phyloP scores from a whole-genome alignment of 2,888 invertebrate genomes.

The Byasa hedistus region DNA sequence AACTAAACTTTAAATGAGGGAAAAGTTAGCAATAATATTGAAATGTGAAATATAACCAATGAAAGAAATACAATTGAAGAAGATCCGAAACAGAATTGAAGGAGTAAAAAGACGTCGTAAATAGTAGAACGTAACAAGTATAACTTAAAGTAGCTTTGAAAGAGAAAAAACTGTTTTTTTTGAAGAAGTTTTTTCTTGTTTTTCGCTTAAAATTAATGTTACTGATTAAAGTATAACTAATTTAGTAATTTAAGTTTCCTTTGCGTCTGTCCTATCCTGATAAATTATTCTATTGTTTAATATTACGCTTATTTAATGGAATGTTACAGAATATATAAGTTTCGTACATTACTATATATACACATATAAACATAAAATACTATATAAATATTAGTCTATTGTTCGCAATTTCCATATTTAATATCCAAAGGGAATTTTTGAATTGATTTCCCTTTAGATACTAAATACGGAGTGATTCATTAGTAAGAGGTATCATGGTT shows the following conservation, averaged over 20 bases:
- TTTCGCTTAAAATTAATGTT: neutral
- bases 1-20: no score
- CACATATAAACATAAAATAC: neutral
- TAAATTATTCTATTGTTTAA: neutral
- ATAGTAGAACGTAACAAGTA: no score
- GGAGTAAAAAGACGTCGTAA: no score
- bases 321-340: no score
- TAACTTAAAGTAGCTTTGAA: no score
- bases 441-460: neutral
- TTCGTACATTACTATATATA: no score
- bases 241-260: conserved; percentile 1
- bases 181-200: neutral
- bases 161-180: no score
- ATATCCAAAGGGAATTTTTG: neutral
- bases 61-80: no score
- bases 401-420: neutral
- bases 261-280: neutral
- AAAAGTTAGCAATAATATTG: no score
- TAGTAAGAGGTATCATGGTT: conserved; percentile 41
- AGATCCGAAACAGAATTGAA: no score
- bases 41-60: no score
- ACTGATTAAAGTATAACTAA: neutral
- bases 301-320: no score
- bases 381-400: neutral
- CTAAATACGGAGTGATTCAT: neutral